Evolutionary conservation across 2,113 vertebrate species (phyloP).

Genomic region (Danionella cerebrum): DNA sequence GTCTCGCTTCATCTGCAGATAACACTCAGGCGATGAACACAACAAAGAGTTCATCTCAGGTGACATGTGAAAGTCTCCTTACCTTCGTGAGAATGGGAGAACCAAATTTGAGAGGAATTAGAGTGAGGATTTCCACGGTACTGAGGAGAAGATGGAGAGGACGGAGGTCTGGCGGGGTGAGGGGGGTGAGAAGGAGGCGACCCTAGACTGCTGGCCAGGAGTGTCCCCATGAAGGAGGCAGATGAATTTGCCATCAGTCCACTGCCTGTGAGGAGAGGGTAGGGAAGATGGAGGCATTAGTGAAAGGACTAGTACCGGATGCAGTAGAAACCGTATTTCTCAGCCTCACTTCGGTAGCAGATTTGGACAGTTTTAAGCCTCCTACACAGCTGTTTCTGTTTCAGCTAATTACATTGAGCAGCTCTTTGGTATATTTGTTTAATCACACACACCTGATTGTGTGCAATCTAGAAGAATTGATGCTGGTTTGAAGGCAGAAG

Average conservation of each 20-base stretch:
- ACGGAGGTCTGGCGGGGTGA: conserved; percentile 74
- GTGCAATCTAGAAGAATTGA: too few species aligned
- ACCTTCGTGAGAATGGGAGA: conserved; percentile 97
- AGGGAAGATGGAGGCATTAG: conserved; percentile 17
- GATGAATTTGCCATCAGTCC: conserved; percentile 88
- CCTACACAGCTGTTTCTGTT: too few species aligned
- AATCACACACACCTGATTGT: too few species aligned
- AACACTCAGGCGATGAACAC: neutral
- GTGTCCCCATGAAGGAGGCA: conserved; percentile 94
- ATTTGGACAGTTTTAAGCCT: too few species aligned
- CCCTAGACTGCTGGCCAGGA: conserved; percentile 89
- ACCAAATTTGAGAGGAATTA: conserved; percentile 91
- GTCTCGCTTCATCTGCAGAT: too few species aligned
- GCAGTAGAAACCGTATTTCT: too few species aligned
- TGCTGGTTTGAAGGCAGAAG: too few species aligned
- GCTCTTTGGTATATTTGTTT: too few species aligned
- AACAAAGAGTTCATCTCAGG: neutral
- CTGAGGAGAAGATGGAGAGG: conserved; percentile 82
- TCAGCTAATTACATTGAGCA: too few species aligned
- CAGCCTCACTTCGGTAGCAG: too few species aligned
- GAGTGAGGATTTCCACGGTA: conserved; percentile 84
- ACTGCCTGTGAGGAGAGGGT: conserved; percentile 64
- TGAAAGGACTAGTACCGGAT: neutral
- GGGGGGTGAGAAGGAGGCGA: conserved; percentile 72
- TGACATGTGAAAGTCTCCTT: conserved; percentile 56